phyloP scores from a whole-genome alignment of 2,113 vertebrate species.

The Oxyruncus cristatus region DNA sequence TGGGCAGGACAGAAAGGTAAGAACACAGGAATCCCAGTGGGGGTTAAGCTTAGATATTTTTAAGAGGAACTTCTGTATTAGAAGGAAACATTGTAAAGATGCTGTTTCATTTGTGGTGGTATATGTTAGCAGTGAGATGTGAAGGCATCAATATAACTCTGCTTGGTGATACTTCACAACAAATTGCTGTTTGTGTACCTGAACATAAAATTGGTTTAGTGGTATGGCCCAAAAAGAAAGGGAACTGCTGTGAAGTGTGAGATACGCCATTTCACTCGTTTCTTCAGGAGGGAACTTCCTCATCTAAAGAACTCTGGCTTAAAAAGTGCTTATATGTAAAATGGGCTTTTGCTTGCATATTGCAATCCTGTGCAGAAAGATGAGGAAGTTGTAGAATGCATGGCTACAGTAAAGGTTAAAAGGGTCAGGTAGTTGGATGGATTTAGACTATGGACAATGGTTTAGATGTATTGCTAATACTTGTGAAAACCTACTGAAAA shows the following conservation, averaged over 20 bases:
- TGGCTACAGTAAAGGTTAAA: neutral
- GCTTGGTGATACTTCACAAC: neutral
- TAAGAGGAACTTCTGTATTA: neutral
- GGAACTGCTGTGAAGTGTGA: neutral
- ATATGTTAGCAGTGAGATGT: neutral
- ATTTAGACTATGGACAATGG: neutral
- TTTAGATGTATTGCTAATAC: neutral
- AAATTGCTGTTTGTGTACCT: neutral
- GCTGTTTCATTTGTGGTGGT: neutral
- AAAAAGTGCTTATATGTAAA: neutral
- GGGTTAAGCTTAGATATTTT: neutral
- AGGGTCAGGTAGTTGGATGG: neutral
- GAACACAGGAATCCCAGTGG: neutral
- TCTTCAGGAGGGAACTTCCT: constrained; percentile 42
- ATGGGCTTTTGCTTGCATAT: neutral
- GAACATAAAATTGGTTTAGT: neutral
- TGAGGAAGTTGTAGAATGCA: neutral
- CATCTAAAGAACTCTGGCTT: neutral
- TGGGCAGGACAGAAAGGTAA: neutral
- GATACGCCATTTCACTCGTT: neutral
- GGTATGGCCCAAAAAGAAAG: neutral
- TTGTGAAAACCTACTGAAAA: neutral
- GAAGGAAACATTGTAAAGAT: neutral
- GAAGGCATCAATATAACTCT: neutral
- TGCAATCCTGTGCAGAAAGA: neutral